Evolutionary conservation across 2,888 invertebrate genomes (phyloP), one percentile per base, ranked within the genome.

Genomic region (Drosophila glabriapex): DNA sequence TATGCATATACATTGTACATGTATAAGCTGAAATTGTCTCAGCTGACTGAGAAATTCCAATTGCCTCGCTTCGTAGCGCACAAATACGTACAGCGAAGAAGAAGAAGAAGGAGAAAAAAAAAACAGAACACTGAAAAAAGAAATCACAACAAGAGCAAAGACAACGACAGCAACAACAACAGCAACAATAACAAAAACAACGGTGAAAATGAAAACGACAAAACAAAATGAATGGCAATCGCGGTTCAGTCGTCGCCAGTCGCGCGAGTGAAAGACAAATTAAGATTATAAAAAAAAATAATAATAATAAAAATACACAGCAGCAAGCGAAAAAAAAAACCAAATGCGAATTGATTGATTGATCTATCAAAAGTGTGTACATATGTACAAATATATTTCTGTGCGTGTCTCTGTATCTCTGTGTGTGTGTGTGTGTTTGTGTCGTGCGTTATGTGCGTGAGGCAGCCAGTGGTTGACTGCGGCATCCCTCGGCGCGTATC

Each of bases 201-300:
- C 46, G 46, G 46, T 35, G 65, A 65, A 71, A 75, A 76, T 54
- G 74, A 77, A 74, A 80, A 78, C 72, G 76, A 80, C 85, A 86
- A 79, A 82, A 80, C 83, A 87, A 89, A 88, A 85, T 79, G 78
- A 90, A 90, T 85, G 78, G 80, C 83, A 85, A 78, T 77, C 86
- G 89, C 80, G 86, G 83, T 78, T 88, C 89, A 88, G 84, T 86
- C 84, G 88, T 83, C 67, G 83, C 78, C 80, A 83, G 75, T 85
- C 80, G 83, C 85, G 87, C 85, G 84, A 83, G 70, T 86, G 90
- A 88, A 88, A 88, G 90, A 88, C 87, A 88, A 88, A 90, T 88
- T 88, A 88, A 88, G 90, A 88, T 90, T 88, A 88, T 90, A 90
- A 82, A 90, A 88, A 77, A 73, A 81, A 79, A 78, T 4, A 54